Conservation (phyloP, 2,113 vertebrate genomes). For the Columbina picui region DNA sequence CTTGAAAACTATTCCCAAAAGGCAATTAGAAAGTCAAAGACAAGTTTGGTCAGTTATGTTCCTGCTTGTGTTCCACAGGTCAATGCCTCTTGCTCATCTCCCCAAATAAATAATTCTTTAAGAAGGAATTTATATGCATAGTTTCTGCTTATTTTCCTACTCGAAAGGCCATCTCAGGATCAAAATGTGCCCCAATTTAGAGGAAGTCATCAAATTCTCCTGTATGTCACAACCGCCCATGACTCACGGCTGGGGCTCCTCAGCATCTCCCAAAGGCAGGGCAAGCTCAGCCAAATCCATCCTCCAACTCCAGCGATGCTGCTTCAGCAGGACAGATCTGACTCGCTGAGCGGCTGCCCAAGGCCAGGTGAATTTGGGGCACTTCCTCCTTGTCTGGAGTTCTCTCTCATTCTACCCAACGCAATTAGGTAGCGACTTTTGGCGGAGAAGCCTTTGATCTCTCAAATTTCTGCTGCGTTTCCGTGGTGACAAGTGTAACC, state of each 20-base stretch:
- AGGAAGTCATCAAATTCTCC: background rate
- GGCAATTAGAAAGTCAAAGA: background rate
- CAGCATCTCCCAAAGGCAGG: background rate
- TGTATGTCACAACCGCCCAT: rapidly evolving
- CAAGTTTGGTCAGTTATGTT: background rate
- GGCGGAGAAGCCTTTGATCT: conserved; percentile 54
- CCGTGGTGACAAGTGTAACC: background rate
- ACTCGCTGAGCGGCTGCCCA: background rate
- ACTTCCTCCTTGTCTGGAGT: background rate
- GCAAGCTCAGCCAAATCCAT: background rate
- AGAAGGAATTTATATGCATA: background rate
- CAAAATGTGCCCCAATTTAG: background rate
- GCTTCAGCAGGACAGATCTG: background rate
- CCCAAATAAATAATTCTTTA: background rate
- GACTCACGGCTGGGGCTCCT: background rate
- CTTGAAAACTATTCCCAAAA: background rate
- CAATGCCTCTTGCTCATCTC: rapidly evolving
- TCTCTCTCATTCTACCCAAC: background rate
- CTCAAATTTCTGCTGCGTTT: conserved; percentile 23
- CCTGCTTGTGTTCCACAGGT: background rate
- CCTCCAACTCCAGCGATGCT: background rate
- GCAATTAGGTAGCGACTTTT: background rate
- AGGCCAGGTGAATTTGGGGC: background rate
- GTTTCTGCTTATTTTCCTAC: background rate
- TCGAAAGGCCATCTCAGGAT: background rate